Evolutionary conservation across 2,113 vertebrate species (phyloP).

Genomic region (Tetrax tetrax): DNA sequence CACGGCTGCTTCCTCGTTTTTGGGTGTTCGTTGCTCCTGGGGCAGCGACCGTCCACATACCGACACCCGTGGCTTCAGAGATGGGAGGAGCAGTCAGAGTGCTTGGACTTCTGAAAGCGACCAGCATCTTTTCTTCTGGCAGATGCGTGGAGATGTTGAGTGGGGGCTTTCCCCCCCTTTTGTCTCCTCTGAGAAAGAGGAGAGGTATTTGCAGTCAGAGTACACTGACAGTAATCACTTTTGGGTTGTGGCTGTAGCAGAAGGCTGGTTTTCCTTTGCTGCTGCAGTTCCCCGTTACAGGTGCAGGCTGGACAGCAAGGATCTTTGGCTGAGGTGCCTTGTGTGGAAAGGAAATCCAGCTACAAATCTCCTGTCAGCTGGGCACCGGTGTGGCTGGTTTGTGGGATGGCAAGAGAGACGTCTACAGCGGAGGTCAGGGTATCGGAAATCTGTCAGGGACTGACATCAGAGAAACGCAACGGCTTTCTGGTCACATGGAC

Average conservation of each 20-base stretch:
- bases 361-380: background rate
- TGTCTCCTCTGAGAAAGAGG: background rate
- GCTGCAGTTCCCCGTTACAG: background rate
- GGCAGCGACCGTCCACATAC: rapidly evolving
- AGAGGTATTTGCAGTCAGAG: background rate
- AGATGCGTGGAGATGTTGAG: background rate
- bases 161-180: background rate
- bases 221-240: background rate
- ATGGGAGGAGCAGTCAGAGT: background rate
- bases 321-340: background rate
- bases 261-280: background rate
- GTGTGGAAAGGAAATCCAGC: background rate
- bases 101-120: background rate
- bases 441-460: background rate
- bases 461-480: background rate
- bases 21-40: background rate
- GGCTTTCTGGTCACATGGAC: background rate
- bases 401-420: background rate
- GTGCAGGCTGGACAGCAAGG: background rate
- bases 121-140: background rate
- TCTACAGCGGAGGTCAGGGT: background rate
- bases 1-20: background rate
- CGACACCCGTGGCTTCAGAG: background rate
- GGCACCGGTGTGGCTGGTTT: background rate
- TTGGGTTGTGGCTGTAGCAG: background rate